Base-by-base conservation (phyloP, 1,140 invertebrate species). In the Drosophila bocki region DNA sequence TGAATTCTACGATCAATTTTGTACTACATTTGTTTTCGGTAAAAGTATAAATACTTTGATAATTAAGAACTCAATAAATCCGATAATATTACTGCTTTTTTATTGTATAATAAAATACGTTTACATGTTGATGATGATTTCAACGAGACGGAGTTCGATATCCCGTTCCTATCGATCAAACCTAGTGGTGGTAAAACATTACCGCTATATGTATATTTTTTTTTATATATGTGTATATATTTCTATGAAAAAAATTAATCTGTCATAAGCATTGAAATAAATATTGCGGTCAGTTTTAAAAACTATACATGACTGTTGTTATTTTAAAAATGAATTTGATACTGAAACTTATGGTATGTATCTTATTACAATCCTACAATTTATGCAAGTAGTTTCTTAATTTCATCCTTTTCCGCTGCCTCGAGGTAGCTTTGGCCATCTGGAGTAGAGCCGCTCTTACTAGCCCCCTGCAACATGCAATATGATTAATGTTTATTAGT, bases 321-420 rank as follows among this genome's bases (percentile, higher is more conserved):
- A 44, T 53, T 54, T 67, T 45, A 39, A 70, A 67, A 70, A 26
- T 70, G 61, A 39, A 37, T 54, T 67, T 67, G 67, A 70, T 70
- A 67, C 67, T 32, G 62, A 67, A 68, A 53, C 63, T 62, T 45
- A 62, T 41, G 47, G 39, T 64, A 39, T 51, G 61, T 67, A 69
- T 69, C 61, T 48, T 65, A 54, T 19, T 67, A 70, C 39, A 45
- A 6, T 15, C 35, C 22, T 41, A 70, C 5, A 50, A 50, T 51
- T 75, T 75, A 75, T 35, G 64, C 50, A 58, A 87, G 79, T 15
- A 87, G 58, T 50, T 78, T 83, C 15, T 80, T 87, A 26, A 99
- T 99, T 94, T 99, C 98, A 76, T 96, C 96, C 93, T 97, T 98
- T 93, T 99, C 98, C 15, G 98, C 97, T 75, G 96, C 97, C 81